Evolutionary conservation across 2,113 vertebrate species (phyloP).

Genomic region (Chaenocephalus aceratus): DNA sequence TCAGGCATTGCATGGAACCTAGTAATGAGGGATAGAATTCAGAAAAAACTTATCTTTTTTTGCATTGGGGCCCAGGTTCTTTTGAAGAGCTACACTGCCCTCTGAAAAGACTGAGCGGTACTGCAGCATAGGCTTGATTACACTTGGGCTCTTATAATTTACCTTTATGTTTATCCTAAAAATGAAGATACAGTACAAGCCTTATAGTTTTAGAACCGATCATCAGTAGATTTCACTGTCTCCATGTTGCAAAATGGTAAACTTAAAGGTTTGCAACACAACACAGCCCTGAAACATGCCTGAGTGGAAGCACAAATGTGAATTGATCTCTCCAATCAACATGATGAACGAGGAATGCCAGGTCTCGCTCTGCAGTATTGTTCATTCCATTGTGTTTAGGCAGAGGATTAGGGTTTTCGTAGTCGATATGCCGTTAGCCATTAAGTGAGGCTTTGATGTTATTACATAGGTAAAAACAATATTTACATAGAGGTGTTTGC

Average conservation of each 20-base stretch:
- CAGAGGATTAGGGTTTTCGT: slow-evolving; percentile 37
- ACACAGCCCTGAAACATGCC: slow-evolving; percentile 42
- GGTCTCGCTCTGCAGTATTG: slow-evolving; percentile 55
- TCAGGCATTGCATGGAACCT: slow-evolving; percentile 78
- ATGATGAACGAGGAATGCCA: slow-evolving; percentile 77
- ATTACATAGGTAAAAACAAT: slow-evolving; percentile 45
- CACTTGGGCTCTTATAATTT: slow-evolving; percentile 23
- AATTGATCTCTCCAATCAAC: slow-evolving; percentile 80
- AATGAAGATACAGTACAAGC: slow-evolving; percentile 18
- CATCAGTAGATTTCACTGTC: slow-evolving; percentile 21
- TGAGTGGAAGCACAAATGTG: slow-evolving; percentile 68
- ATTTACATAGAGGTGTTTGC: slow-evolving; percentile 11
- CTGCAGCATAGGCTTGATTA: slow-evolving; percentile 49
- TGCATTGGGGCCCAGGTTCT: slow-evolving; percentile 10
- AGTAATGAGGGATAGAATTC: slow-evolving; percentile 77
- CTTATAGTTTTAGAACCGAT: not conserved
- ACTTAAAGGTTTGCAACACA: slow-evolving; percentile 46
- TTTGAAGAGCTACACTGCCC: slow-evolving; percentile 80
- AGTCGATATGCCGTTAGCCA: slow-evolving; percentile 46
- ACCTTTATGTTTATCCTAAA: slow-evolving; percentile 37
- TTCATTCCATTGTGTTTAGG: slow-evolving; percentile 57
- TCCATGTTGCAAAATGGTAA: slow-evolving; percentile 41
- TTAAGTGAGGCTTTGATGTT: slow-evolving; percentile 32
- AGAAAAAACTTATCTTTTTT: slow-evolving; percentile 70
- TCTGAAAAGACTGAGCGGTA: slow-evolving; percentile 77